Evolutionary conservation across 2,113 vertebrate genomes (phyloP).

Genomic region (Crypturellus undulatus): DNA sequence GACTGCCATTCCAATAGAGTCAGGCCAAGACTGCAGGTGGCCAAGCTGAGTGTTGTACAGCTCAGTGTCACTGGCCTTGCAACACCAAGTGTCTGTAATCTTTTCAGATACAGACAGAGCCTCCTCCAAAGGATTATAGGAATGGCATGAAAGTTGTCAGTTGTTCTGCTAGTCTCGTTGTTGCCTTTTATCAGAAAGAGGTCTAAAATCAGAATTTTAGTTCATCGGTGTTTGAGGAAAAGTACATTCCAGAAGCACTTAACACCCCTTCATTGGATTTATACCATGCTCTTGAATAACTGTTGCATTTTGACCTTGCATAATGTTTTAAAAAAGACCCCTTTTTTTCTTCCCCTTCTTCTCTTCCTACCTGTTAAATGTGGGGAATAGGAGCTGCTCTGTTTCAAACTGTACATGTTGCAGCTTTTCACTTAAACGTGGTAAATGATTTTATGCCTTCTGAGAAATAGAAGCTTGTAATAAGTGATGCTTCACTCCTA

Average conservation of each 20-base stretch:
- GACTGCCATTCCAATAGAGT: neutral
- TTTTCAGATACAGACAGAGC: neutral
- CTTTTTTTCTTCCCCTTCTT: rapidly evolving
- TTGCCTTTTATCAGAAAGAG: neutral
- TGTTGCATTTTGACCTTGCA: neutral
- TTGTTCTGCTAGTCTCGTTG: rapidly evolving
- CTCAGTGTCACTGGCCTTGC: neutral
- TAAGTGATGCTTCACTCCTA: neutral
- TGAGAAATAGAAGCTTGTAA: neutral
- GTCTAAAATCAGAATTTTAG: neutral
- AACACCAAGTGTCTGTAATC: neutral
- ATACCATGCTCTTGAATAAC: neutral
- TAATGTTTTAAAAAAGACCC: neutral
- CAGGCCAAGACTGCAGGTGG: neutral
- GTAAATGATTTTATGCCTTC: neutral
- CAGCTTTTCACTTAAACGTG: neutral
- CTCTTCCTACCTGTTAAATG: neutral
- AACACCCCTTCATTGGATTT: neutral
- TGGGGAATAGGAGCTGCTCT: neutral
- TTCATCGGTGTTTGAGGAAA: neutral
- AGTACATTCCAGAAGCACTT: neutral
- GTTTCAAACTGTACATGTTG: neutral
- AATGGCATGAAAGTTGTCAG: neutral
- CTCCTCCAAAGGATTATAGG: no score
- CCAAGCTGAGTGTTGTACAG: neutral